Evolutionary conservation across 2,113 vertebrate species (phyloP).

Genomic region (Pantherophis guttatus): DNA sequence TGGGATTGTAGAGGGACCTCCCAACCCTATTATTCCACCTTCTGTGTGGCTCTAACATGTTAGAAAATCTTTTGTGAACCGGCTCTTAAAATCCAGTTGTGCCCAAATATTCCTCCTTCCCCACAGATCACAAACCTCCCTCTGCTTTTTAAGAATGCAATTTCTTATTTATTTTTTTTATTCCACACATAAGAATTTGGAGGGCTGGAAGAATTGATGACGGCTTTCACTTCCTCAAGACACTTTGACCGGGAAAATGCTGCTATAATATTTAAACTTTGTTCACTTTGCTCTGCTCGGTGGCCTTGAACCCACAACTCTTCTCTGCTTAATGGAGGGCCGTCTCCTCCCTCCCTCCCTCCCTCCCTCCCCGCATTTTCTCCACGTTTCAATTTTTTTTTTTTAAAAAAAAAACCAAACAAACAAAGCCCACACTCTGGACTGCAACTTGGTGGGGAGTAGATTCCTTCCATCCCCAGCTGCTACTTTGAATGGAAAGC

Average conservation of each 20-base stretch:
- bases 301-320: background rate
- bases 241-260: background rate
- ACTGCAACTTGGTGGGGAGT: background rate
- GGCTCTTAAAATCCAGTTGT: background rate
- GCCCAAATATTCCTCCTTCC: background rate
- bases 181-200: background rate
- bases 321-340: background rate
- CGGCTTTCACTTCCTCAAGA: background rate
- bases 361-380: background rate
- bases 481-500: constrained; percentile 55
- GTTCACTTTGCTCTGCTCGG: background rate
- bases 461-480: constrained; percentile 36
- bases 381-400: background rate
- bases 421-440: background rate
- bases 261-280: background rate
- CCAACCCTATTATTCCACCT: background rate
- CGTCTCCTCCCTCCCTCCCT: background rate
- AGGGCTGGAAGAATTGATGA: background rate
- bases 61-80: background rate
- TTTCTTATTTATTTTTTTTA: background rate
- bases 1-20: background rate
- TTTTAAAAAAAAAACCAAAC: background rate
- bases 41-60: background rate
- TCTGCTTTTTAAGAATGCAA: background rate
- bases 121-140: background rate